Percentiles rank a stretch among this genome's conserved stretches.
phyloP scores from a whole-genome alignment of 1,140 invertebrate species.

The Holcopasites calliopsidis region DNA sequence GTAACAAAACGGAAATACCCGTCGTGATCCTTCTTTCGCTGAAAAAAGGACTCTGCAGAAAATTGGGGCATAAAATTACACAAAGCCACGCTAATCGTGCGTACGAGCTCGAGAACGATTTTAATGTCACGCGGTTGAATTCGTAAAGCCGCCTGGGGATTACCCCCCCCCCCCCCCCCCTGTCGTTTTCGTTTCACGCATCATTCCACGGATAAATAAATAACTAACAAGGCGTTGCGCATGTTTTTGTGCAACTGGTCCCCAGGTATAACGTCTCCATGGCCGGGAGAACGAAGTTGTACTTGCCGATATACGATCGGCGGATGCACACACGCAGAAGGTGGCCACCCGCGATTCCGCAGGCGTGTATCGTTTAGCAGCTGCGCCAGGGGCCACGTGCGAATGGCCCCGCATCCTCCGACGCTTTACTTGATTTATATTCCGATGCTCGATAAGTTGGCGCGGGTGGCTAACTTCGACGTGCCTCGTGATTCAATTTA shows the following conservation, averaged over 20 bases:
- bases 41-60: no score
- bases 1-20: no score
- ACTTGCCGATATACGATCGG: conserved; percentile 77
- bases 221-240: conserved; percentile 18
- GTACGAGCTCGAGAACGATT: neutral
- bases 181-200: conserved; percentile 1
- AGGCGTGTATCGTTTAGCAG: conserved; percentile 64
- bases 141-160: neutral
- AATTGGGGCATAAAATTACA: neutral
- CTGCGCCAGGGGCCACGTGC: conserved; percentile 55
- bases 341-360: conserved; percentile 76
- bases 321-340: conserved; percentile 67
- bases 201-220: conserved; percentile 29
- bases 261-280: conserved; percentile 75
- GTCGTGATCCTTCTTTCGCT: neutral
- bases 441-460: neutral
- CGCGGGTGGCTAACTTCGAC: neutral
- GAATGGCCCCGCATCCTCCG: conserved; percentile 10
- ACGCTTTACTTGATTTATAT: conserved; percentile 20
- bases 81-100: neutral
- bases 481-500: neutral
- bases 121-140: conserved; percentile 12
- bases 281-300: conserved; percentile 72
- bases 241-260: conserved; percentile 41
- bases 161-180: no score